phyloP scores from a whole-genome alignment of 2,113 vertebrate species.

The Sceloporus tristichus region DNA sequence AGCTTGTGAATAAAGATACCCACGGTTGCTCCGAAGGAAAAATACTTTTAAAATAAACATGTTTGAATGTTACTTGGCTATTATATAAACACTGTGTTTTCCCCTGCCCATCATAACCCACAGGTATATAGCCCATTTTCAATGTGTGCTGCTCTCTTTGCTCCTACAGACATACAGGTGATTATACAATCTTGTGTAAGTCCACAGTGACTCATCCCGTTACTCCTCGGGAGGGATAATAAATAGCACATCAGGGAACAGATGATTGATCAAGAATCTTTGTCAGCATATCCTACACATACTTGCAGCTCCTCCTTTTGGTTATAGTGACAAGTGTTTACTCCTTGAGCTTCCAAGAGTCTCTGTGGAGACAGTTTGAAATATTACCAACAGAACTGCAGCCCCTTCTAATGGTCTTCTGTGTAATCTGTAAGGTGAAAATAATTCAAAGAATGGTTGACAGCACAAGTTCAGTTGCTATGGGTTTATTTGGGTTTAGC shows the following conservation, averaged over 20 bases:
- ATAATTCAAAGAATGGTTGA: constrained; percentile 21
- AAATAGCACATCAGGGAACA: not conserved
- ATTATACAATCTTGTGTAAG: not conserved
- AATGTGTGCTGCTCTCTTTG: not conserved
- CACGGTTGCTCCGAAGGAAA: not conserved
- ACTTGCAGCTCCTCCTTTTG: constrained; percentile 6
- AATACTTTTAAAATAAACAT: not conserved
- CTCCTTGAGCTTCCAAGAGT: not conserved
- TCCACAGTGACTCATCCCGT: not conserved
- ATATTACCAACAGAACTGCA: not conserved
- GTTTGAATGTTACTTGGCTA: not conserved
- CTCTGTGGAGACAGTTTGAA: not conserved
- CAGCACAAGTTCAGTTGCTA: not conserved
- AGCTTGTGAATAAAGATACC: not conserved
- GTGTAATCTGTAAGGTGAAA: not conserved
- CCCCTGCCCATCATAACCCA: not conserved
- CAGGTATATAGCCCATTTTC: not conserved
- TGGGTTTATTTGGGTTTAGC: not conserved
- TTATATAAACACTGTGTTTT: no score
- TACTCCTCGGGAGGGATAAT: not conserved
- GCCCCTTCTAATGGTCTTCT: not conserved
- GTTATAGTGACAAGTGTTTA: constrained; percentile 19
- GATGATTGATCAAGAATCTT: not conserved
- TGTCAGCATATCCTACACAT: not conserved
- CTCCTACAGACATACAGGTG: not conserved